A percentile compares a stretch with the other conserved stretches of the same genome.
Evolutionary conservation across 2,797 vertebrate species (phyloP).

Genomic region (Scyliorhinus canicula): DNA sequence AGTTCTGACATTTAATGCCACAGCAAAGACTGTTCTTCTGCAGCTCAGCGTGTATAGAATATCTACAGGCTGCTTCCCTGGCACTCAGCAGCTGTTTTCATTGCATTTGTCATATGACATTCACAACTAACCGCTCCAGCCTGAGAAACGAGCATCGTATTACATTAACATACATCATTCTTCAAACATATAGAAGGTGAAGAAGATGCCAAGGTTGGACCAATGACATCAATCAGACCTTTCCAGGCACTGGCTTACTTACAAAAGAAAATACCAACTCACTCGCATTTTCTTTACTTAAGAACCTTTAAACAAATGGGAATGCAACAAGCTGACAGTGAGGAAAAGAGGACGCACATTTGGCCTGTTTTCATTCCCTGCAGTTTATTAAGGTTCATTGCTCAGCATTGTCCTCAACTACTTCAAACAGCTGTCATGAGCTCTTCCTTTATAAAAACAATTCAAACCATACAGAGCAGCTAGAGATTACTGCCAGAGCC

Average conservation of each 20-base stretch:
- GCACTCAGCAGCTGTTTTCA: constrained; percentile 11
- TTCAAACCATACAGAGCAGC: not conserved
- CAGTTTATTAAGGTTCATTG: not conserved
- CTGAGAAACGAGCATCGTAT: not conserved
- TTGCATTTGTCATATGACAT: constrained; percentile 28
- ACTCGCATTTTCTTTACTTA: not conserved
- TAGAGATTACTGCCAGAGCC: not conserved
- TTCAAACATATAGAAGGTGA: not conserved
- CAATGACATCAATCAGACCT: constrained; percentile 30
- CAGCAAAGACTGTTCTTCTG: not conserved
- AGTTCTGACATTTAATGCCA: constrained; percentile 3
- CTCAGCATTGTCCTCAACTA: not conserved
- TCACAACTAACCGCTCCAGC: constrained; percentile 1
- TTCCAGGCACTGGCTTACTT: constrained; percentile 8
- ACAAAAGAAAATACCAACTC: not conserved
- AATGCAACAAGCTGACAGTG: not conserved
- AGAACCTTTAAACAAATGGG: not conserved
- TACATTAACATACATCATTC: constrained; percentile 6
- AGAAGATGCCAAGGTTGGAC: not conserved
- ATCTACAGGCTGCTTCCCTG: not conserved
- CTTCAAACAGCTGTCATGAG: not conserved
- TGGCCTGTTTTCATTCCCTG: not conserved
- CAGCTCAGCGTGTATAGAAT: not conserved
- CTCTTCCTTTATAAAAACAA: not conserved
- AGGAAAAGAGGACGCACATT: not conserved